phyloP scores from a whole-genome alignment of 2,888 invertebrate species.

The Arctia plantaginis region DNA sequence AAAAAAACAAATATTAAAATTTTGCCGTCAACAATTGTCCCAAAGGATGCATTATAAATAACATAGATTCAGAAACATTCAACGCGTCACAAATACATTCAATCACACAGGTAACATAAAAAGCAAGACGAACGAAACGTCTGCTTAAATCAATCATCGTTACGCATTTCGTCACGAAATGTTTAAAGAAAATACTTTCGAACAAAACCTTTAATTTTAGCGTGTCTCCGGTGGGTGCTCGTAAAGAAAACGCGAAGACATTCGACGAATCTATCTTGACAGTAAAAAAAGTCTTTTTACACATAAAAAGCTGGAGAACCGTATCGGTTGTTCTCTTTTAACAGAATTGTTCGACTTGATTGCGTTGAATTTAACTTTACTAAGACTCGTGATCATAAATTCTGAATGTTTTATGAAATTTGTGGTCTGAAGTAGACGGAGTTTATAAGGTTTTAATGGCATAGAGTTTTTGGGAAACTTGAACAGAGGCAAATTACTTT shows the following conservation, averaged over 20 bases:
- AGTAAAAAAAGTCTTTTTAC: slow-evolving; percentile 57
- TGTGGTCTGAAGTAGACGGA: slow-evolving; percentile 35
- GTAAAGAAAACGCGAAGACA: slow-evolving; percentile 61
- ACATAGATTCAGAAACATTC: not conserved
- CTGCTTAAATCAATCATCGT: slow-evolving; percentile 55
- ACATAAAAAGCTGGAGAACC: slow-evolving; percentile 55
- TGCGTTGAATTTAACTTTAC: slow-evolving; percentile 49
- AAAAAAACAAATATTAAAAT: not conserved
- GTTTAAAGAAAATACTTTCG: slow-evolving; percentile 40
- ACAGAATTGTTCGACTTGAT: slow-evolving; percentile 52
- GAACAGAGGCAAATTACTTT: slow-evolving; percentile 20
- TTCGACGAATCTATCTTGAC: slow-evolving; percentile 58
- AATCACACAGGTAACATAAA: slow-evolving; percentile 35
- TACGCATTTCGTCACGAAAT: slow-evolving; percentile 50
- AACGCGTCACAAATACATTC: slow-evolving; percentile 32
- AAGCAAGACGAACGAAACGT: slow-evolving; percentile 26
- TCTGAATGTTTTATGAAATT: slow-evolving; percentile 40
- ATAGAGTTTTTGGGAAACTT: slow-evolving; percentile 32
- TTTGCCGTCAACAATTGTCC: not conserved
- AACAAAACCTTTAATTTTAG: slow-evolving; percentile 54
- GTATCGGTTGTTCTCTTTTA: slow-evolving; percentile 56
- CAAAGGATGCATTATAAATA: not conserved
- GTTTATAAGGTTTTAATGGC: slow-evolving; percentile 47
- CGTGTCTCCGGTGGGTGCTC: slow-evolving; percentile 44
- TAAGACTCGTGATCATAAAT: slow-evolving; percentile 39